Conservation (phyloP, 2,888 invertebrate species). For the Torymus tubicola region DNA sequence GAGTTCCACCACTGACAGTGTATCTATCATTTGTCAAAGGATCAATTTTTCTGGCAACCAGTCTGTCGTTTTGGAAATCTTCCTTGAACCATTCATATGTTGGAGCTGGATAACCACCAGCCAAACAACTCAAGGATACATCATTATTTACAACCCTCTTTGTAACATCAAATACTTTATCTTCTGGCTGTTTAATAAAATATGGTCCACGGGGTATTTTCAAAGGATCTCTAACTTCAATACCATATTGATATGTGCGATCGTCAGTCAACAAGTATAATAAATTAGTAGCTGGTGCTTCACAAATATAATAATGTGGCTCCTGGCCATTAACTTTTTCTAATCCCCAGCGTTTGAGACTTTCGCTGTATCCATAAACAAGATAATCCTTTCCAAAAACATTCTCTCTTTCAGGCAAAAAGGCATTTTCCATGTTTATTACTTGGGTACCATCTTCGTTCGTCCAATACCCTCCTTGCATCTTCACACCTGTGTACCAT, state of each 20-base stretch:
- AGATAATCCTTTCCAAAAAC: conserved; percentile 83
- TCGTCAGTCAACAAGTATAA: conserved; percentile 85
- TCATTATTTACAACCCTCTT: conserved; percentile 84
- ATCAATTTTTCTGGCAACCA: conserved; percentile 86
- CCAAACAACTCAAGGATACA: conserved; percentile 87
- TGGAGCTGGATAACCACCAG: conserved; percentile 93
- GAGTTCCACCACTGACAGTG: conserved; percentile 92
- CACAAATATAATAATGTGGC: conserved; percentile 89
- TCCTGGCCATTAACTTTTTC: conserved; percentile 88
- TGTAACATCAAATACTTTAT: conserved; percentile 89
- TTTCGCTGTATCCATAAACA: conserved; percentile 81
- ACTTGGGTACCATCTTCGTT: conserved; percentile 92
- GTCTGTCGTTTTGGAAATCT: conserved; percentile 87
- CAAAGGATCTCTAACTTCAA: conserved; percentile 87
- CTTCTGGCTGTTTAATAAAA: conserved; percentile 90
- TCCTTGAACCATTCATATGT: conserved; percentile 94
- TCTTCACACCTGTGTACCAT: conserved; percentile 91
- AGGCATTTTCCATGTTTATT: conserved; percentile 88
- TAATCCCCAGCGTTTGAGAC: conserved; percentile 89
- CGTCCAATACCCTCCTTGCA: conserved; percentile 87
- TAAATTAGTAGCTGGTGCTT: conserved; percentile 86
- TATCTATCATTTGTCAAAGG: conserved; percentile 86
- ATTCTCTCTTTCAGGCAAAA: conserved; percentile 81
- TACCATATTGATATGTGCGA: conserved; percentile 90
- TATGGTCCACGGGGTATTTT: conserved; percentile 92